Evolutionary conservation across 30 jellyfish, hydroid and myxozoan genomes (phyloP), one percentile per base, ranked within the genome.

Genomic region (Turritopsis dohrnii): DNA sequence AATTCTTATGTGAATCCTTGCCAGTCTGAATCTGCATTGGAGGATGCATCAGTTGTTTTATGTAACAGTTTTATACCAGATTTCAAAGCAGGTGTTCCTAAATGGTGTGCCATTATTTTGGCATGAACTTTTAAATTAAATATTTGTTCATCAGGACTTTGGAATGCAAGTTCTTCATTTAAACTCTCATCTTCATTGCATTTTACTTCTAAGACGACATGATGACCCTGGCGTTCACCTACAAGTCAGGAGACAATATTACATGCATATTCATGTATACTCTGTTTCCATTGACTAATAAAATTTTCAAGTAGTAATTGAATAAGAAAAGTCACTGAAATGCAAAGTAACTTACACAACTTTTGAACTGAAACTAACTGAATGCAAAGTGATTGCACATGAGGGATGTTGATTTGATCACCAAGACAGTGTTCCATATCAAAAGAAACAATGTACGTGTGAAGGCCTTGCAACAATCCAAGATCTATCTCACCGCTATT

Each of bases 21-120:
- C 83, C 83, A 74, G n/a, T 74, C 83, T 7, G 83, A 24, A 1
- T 23, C 77, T 13, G 83, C 83, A 74, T 74, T 52, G 8, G 83
- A 74, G 19, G 83, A 7, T 17, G 13, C 54, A 74, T 29, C 83
- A 1, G 65, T 1, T 30, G 83, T n/a, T 24, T 29, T 29, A n/a
- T 74, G 83, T n/a, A 74, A 29, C 16, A 74, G 65, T 52, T 29
- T 74, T 0, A 74, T 52, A 19, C 83, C 83, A 74, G 54, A 7
- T 24, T 74, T 74, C 65, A 74, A 74, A 8, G 83, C 83, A 0
- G 83, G 83, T 74, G 83, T 74, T 23, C 83, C 83, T 52, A 74
- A n/a, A 52, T 74, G 83, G 65, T 74, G 53, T 19, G 65, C n/a
- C 83, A 74, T 74, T 26, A 74, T 23, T 24, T 29, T 26, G 17